Evolutionary conservation across 2,797 vertebrate genomes (phyloP), one percentile per base, ranked within the genome.

Genomic region (Acanthopagrus latus): DNA sequence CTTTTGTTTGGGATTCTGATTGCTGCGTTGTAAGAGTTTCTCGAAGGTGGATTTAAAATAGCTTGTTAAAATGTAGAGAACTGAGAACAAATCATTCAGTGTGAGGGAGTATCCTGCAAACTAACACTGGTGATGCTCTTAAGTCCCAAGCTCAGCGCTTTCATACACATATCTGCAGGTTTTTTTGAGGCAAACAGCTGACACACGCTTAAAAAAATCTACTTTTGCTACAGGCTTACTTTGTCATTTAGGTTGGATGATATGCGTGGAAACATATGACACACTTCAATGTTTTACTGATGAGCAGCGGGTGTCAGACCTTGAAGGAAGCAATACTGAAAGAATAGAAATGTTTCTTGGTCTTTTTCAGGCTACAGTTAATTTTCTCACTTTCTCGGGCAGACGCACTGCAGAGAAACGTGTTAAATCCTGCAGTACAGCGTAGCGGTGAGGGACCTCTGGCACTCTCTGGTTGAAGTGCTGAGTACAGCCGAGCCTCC

Each of bases 401-500:
- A 73, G 10, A 9, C 21, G 33, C 27, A 17, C 46, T 56, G 27
- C 41, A 54, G 41, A 60, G 7, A 43, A n/a, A 70, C 51, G 10
- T 51, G 29, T 62, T 21, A 14, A 57, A 50, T 62, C 20, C 43
- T 64, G 46, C 59, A 21, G 3, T 20, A 46, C 46, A 83, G 58
- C 63, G 76, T 44, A 48, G 17, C 47, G 33, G 25, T 69, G 47
- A 71, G 50, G 43, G 74, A 70, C 57, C 48, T 79, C 64, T 86
- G 76, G 55, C 55, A 62, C 29, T 71, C 74, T 38, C 50, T 80
- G 74, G 66, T 43, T 82, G 66, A 71, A 77, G 78, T 71, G 66
- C 84, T 73, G 52, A 81, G 64, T 21, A 72, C 71, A 85, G 78
- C 78, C 64, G 64, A 84, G 63, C 74, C 79, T 75, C 82, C 80